phyloP scores from a whole-genome alignment of 2,888 invertebrate genomes.

The Camponotus fellah region DNA sequence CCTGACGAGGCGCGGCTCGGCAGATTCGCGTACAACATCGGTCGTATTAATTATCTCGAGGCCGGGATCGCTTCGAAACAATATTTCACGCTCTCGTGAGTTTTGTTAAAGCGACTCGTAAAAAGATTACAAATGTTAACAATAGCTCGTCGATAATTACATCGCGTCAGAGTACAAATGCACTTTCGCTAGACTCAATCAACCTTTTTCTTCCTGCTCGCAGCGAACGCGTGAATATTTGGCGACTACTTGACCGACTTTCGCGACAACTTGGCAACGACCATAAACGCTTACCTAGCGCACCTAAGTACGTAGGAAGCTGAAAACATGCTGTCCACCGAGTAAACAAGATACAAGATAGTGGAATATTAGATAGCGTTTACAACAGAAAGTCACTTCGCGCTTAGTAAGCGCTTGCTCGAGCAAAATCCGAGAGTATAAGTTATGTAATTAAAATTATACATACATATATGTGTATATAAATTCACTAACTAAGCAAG shows the following conservation, averaged over 20 bases:
- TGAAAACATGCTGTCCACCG: slow-evolving; percentile 38
- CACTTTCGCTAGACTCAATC: background rate
- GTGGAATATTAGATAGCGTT: slow-evolving; percentile 43
- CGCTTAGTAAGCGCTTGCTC: slow-evolving; percentile 42
- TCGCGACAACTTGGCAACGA: slow-evolving; percentile 34
- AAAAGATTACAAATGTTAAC: background rate
- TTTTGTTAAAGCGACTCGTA: background rate
- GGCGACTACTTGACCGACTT: slow-evolving; percentile 23
- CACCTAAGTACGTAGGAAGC: slow-evolving; percentile 20
- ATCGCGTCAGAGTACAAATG: background rate
- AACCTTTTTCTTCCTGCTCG: background rate
- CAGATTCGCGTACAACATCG: slow-evolving; percentile 28
- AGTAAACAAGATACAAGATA: slow-evolving; percentile 52
- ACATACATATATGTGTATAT: background rate
- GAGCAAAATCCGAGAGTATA: slow-evolving; percentile 20
- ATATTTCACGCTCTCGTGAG: background rate
- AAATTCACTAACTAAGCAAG: background rate
- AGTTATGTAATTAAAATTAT: slow-evolving; percentile 23
- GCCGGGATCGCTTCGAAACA: slow-evolving; percentile 28
- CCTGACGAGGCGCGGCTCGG: slow-evolving; percentile 35
- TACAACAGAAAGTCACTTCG: slow-evolving; percentile 31
- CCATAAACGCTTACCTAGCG: slow-evolving; percentile 30
- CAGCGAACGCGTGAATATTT: slow-evolving; percentile 9
- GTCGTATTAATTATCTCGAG: slow-evolving; percentile 29
- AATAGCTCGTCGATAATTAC: background rate